Base-by-base conservation (phyloP, 2,113 vertebrate genomes). In the Aix galericulata region DNA sequence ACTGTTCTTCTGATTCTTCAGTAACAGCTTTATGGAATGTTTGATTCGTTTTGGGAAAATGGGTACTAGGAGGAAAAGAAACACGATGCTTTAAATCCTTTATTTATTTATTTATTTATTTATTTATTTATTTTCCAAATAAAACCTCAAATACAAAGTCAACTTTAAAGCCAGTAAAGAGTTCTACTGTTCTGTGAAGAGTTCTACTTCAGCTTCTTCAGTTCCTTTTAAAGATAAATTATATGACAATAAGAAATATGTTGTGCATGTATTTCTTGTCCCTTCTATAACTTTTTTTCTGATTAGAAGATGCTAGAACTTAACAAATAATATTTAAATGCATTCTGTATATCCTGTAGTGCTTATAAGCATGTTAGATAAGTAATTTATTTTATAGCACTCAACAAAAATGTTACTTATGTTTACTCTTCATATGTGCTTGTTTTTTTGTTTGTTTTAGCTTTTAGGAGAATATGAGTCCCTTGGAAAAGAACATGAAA, bases 391-490 rank as follows among this genome's bases (percentile, higher is more conserved):
- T 83, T 91, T 81, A n/a, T 25, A 92, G 76, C 36, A 86, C 73
- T 79, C 50, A 88, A 71, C 59, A 83, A 82, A 91, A 76, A 69
- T 59, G 59, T 66, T 86, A n/a, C 56, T 77, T 88, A 20, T 36
- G 8, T 62, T 17, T 71, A 31, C 16, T 94, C 88, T 94, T 76
- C 91, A 21, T 23, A 50, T 81, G 86, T 21, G 26, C 72, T 91
- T 89, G 78, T 29, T 96, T 82, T 87, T 44, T 87, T 88, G 86
- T 69, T 95, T 91, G 14, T 95, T 97, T 85, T 86, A 99, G 99
- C 98, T 99, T 83, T 97, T 99, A 69, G 97, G 97, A 92, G 98
- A 99, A 92, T 99, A 99, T 1, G 98, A 99, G 66, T 98, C 98
- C 40, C 98, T 99, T 96, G 97, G 97, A 91, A 99, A 98, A 95